Evolutionary conservation across 2,888 invertebrate species (phyloP).

Genomic region (Ptychoptera albimana): DNA sequence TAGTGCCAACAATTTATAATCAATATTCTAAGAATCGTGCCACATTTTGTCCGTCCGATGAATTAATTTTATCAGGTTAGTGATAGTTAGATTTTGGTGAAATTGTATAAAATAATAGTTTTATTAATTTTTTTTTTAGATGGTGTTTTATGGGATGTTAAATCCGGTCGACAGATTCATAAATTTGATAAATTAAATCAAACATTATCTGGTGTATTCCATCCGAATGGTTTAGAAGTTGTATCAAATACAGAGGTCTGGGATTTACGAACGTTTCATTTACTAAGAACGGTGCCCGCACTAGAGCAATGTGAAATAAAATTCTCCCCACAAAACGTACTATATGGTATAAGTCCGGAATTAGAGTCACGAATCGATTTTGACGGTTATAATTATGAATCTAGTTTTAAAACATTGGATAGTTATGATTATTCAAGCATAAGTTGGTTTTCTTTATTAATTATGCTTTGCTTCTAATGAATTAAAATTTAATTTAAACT

Average conservation of each 20-base stretch:
- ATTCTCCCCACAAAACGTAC: conserved; percentile 74
- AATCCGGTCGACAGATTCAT: conserved; percentile 75
- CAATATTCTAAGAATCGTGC: conserved; percentile 88
- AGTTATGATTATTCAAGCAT: conserved; percentile 88
- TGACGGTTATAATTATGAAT: conserved; percentile 63
- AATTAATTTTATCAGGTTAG: conserved; percentile 68
- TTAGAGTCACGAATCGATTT: conserved; percentile 52
- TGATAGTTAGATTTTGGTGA: background rate
- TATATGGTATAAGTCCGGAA: conserved; percentile 75
- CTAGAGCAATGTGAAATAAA: conserved; percentile 77
- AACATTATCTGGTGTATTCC: conserved; percentile 86
- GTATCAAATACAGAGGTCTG: conserved; percentile 98
- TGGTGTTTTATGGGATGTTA: conserved; percentile 89
- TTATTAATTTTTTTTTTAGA: conserved; percentile 35
- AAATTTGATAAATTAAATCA: conserved; percentile 97
- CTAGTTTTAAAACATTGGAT: conserved; percentile 90
- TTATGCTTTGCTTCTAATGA: background rate
- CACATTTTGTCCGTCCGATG: conserved; percentile 86
- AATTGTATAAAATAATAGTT: background rate
- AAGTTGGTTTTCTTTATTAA: conserved; percentile 34
- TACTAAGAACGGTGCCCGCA: conserved; percentile 84
- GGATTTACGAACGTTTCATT: conserved; percentile 89
- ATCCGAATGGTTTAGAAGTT: conserved; percentile 87
- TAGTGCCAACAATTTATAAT: conserved; percentile 73
- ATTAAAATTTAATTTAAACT: conserved; percentile 2